A percentile compares a stretch with the other conserved stretches of the same genome.
Evolutionary conservation across 2,888 invertebrate species (phyloP).

Genomic region (Alitta virens): DNA sequence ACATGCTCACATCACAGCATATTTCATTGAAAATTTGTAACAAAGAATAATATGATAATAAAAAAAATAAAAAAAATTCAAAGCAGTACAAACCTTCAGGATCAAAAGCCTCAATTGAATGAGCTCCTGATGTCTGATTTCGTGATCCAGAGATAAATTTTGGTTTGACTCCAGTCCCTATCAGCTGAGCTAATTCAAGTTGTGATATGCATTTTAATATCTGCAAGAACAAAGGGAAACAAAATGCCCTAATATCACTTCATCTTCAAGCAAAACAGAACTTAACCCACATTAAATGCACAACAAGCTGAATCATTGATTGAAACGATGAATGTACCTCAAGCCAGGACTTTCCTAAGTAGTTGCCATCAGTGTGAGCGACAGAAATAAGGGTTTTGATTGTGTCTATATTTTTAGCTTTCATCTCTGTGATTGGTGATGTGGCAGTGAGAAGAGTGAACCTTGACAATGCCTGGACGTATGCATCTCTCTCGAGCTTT

Average conservation of each 20-base stretch:
- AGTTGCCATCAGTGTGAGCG: conserved; percentile 96
- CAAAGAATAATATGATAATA: too few relatives aligned
- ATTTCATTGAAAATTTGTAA: too few relatives aligned
- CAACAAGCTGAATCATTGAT: too few relatives aligned
- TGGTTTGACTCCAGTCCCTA: conserved; percentile 87
- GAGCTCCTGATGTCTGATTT: conserved; percentile 21
- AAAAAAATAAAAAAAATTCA: too few relatives aligned
- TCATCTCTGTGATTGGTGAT: conserved; percentile 93
- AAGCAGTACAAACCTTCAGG: conserved; percentile 44
- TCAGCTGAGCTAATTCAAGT: conserved; percentile 92
- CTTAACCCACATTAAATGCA: too few relatives aligned
- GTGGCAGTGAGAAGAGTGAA: conserved; percentile 89
- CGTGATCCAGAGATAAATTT: conserved; percentile 61
- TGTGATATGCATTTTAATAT: conserved; percentile 98
- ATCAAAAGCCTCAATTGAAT: conserved; percentile 52
- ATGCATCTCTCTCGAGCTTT: conserved; percentile 92
- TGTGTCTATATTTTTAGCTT: conserved; percentile 98
- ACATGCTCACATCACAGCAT: too few relatives aligned
- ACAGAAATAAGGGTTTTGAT: conserved; percentile 98
- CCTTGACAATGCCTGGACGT: conserved; percentile 93
- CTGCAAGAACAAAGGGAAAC: too few relatives aligned
- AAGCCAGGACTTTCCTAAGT: conserved; percentile 91
- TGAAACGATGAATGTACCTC: conserved; percentile 67
- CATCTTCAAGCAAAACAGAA: too few relatives aligned
- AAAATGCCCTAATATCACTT: too few relatives aligned